A percentile compares a stretch with the other conserved stretches of the same genome.
phyloP scores from a whole-genome alignment of 2,113 vertebrate genomes.

The Xenopus tropicalis region UCB_Xtro_10.0 CM004444.2:107801501-107802000 shows the following conservation, averaged over 20 bases:
- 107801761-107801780: constrained; percentile 4
- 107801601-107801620: no score
- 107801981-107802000: no score
- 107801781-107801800: constrained; percentile 23
- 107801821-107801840: constrained; percentile 13
- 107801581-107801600: no score
- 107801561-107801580: no score
- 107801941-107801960: not conserved
- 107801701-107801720: constrained; percentile 1
- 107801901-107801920: not conserved
- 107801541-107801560: no score
- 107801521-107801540: no score
- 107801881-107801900: constrained; percentile 1
- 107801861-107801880: not conserved
- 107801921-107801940: no score
- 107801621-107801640: no score
- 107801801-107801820: constrained; percentile 3
- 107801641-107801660: not conserved
- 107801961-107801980: not conserved
- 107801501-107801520: no score
- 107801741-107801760: constrained; percentile 21
- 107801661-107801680: constrained; percentile 2
- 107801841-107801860: constrained; percentile 5
- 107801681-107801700: constrained; percentile 1
- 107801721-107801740: constrained; percentile 12